phyloP scores from a whole-genome alignment of 2,113 vertebrate species.

The Myiozetetes cayanensis region DNA sequence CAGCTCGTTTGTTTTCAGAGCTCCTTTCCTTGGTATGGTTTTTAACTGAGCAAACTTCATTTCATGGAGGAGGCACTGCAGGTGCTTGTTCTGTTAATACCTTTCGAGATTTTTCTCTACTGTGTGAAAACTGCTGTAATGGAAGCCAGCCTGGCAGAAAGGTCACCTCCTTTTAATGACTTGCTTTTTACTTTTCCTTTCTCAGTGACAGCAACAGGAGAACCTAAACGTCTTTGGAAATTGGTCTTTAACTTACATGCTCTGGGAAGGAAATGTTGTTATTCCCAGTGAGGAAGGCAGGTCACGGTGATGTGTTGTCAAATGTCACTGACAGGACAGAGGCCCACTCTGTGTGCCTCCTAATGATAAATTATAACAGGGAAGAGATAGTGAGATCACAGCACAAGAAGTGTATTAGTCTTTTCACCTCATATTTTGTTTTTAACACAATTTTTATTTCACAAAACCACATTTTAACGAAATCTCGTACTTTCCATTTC shows the following conservation, averaged over 20 bases:
- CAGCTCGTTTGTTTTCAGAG: neutral
- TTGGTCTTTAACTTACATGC: neutral
- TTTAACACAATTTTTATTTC: neutral
- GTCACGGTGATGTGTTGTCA: neutral
- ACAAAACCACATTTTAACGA: neutral
- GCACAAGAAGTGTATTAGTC: neutral
- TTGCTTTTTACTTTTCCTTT: neutral
- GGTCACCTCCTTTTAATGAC: slow-evolving; percentile 17
- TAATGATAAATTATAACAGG: too few species aligned
- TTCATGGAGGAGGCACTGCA: neutral
- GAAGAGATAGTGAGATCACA: neutral
- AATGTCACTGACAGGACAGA: neutral
- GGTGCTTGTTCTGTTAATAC: neutral
- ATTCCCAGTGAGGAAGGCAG: neutral
- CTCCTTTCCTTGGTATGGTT: neutral
- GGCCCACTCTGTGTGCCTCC: neutral
- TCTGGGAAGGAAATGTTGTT: neutral
- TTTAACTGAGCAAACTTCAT: neutral
- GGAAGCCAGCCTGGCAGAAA: slow-evolving; percentile 20
- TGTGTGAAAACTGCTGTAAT: neutral
- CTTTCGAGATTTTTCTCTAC: neutral
- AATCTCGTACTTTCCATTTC: neutral
- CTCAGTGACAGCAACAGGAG: neutral
- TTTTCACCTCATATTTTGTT: neutral
- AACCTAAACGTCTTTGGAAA: neutral